phyloP scores from a whole-genome alignment of 2,113 vertebrate species.

The Podiceps cristatus region DNA sequence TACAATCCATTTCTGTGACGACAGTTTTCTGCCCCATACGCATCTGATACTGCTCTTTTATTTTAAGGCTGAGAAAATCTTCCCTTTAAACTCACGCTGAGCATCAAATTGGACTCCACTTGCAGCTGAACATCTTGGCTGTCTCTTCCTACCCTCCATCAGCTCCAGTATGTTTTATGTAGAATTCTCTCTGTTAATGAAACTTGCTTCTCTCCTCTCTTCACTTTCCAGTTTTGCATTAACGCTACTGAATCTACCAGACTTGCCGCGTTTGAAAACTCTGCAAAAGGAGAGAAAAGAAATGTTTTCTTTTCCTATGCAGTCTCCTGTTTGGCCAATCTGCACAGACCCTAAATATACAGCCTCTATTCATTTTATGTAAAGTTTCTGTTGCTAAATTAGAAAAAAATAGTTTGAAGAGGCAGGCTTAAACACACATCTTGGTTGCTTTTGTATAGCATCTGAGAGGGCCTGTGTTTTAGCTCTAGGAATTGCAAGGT shows the following conservation, averaged over 20 bases:
- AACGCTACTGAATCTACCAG: background rate
- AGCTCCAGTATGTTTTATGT: conserved; percentile 43
- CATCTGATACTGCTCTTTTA: conserved; percentile 61
- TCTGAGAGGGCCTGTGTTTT: background rate
- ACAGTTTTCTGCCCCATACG: conserved; percentile 50
- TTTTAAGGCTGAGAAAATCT: conserved; percentile 71
- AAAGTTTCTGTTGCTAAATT: background rate
- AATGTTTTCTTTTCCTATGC: background rate
- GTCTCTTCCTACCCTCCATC: conserved; percentile 17
- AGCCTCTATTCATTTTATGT: background rate
- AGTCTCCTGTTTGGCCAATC: background rate
- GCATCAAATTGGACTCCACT: conserved; percentile 68
- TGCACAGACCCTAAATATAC: background rate
- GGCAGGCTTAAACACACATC: background rate
- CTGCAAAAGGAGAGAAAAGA: background rate
- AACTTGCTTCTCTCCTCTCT: background rate
- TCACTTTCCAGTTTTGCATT: background rate
- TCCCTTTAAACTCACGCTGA: conserved; percentile 69
- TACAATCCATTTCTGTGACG: conserved; percentile 52
- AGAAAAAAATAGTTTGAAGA: background rate
- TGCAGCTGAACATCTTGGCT: conserved; percentile 65
- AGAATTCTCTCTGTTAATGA: conserved; percentile 31
- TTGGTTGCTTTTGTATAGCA: background rate
- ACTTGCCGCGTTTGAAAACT: background rate
- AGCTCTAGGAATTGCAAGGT: background rate